These are phyloP conservation scores for Sipunculus nudus DNA, from an alignment of 2,888 invertebrate genomes.

Conservation along the genomic window DNA sequence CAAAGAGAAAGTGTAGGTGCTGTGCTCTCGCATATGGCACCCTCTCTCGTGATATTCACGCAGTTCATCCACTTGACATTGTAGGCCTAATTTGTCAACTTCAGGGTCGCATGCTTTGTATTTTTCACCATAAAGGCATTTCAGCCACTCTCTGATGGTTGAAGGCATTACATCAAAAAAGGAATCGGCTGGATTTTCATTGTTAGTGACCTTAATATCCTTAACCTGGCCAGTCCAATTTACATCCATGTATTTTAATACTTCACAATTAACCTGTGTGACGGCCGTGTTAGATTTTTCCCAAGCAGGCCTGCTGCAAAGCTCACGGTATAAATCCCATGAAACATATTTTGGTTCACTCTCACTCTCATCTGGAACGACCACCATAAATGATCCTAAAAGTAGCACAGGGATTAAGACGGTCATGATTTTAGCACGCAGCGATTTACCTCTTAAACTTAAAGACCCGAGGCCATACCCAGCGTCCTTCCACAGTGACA, in stretches of 20 bases:
- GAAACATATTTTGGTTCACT: background rate
- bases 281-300: slow-evolving; percentile 13
- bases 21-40: too few relatives aligned
- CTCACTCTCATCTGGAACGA: background rate
- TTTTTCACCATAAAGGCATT: slow-evolving; percentile 13
- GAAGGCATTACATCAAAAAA: slow-evolving; percentile 9
- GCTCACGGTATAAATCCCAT: slow-evolving; percentile 8
- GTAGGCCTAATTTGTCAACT: too few relatives aligned
- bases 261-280: slow-evolving; percentile 1
- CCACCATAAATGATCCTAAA: background rate
- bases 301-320: slow-evolving; percentile 5
- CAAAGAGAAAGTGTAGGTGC: too few relatives aligned
- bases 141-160: slow-evolving; percentile 10
- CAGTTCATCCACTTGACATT: too few relatives aligned
- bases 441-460: slow-evolving; percentile 4
- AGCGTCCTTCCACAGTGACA: slow-evolving; percentile 8
- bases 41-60: too few relatives aligned
- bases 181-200: slow-evolving; percentile 14
- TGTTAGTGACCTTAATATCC: slow-evolving; percentile 9
- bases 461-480: slow-evolving; percentile 7
- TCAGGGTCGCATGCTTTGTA: slow-evolving; percentile 8
- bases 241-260: slow-evolving; percentile 8
- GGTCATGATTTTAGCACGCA: slow-evolving; percentile 3
- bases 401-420: background rate
- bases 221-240: slow-evolving; percentile 18